Percentiles rank a stretch among this genome's conserved stretches.
Conservation (phyloP, 1,140 invertebrate species). For the Sesamia nonagrioides region DNA sequence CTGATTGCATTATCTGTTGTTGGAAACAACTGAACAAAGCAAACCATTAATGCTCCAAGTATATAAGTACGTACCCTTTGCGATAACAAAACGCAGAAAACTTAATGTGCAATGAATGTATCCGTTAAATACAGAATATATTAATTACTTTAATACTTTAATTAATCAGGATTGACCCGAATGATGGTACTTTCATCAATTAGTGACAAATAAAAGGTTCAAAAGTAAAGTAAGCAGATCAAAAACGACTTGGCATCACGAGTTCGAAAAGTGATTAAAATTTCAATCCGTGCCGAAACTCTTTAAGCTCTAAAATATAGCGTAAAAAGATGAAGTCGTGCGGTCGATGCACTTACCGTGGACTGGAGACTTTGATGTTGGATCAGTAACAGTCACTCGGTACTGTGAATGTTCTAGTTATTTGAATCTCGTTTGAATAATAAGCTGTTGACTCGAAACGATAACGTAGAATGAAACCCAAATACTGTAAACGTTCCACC, state of each 20-base stretch:
- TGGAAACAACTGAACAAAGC: background rate
- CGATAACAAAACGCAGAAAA: background rate
- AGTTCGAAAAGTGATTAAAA: conserved; percentile 74
- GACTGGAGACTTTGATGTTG: conserved; percentile 21
- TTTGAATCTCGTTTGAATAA: background rate
- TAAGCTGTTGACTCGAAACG: background rate
- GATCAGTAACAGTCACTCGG: background rate
- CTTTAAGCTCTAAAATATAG: conserved; percentile 77
- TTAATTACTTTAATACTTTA: conserved; percentile 3
- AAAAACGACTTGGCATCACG: conserved; percentile 53
- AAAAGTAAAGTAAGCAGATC: conserved; percentile 8
- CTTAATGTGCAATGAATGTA: conserved; percentile 15
- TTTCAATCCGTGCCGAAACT: conserved; percentile 80
- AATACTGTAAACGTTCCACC: too few species aligned
- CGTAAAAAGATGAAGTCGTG: conserved; percentile 79
- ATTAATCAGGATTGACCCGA: background rate
- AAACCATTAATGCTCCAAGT: conserved; percentile 4
- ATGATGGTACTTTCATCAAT: conserved; percentile 9
- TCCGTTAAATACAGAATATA: conserved; percentile 1
- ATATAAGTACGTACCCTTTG: background rate
- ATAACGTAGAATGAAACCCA: too few species aligned
- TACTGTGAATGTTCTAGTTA: background rate
- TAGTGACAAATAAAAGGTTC: conserved; percentile 17
- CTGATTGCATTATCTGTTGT: conserved; percentile 6
- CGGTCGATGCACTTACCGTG: conserved; percentile 73